Evolutionary conservation across 1,140 invertebrate species (phyloP).

Genomic region (Drosophila pandora): DNA sequence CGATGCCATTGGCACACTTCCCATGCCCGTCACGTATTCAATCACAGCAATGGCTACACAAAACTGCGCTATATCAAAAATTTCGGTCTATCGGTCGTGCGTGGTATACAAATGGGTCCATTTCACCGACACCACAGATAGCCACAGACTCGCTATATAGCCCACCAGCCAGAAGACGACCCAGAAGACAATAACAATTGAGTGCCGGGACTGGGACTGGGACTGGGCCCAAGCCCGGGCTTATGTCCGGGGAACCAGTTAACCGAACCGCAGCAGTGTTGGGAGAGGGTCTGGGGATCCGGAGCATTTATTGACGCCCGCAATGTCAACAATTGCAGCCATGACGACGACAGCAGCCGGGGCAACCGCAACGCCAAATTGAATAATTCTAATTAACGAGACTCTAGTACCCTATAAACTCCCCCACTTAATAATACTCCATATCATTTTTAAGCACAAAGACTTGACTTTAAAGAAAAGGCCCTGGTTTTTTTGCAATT

Average conservation of each 20-base stretch:
- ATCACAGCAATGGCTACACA: constrained; percentile 80
- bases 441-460: too few relatives aligned
- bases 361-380: constrained; percentile 14
- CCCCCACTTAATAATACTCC: not conserved
- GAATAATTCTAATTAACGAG: not conserved
- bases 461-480: not conserved
- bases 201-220: constrained; percentile 8
- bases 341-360: constrained; percentile 63
- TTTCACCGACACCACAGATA: constrained; percentile 43
- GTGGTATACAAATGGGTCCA: constrained; percentile 69
- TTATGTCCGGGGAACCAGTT: constrained; percentile 39
- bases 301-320: constrained; percentile 70
- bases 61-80: constrained; percentile 80
- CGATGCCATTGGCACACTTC: constrained; percentile 32
- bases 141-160: not conserved
- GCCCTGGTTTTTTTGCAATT: not conserved
- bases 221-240: not conserved
- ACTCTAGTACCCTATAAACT: constrained; percentile 7
- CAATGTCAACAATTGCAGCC: constrained; percentile 79
- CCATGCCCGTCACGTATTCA: constrained; percentile 73
- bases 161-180: constrained; percentile 1
- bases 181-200: constrained; percentile 34
- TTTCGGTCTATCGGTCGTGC: constrained; percentile 66
- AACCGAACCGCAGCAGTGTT: constrained; percentile 41
- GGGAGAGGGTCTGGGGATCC: not conserved